Conservation (phyloP, 30 jellyfish, hydroid and myxozoan species). For the Morbakka virulenta region DNA sequence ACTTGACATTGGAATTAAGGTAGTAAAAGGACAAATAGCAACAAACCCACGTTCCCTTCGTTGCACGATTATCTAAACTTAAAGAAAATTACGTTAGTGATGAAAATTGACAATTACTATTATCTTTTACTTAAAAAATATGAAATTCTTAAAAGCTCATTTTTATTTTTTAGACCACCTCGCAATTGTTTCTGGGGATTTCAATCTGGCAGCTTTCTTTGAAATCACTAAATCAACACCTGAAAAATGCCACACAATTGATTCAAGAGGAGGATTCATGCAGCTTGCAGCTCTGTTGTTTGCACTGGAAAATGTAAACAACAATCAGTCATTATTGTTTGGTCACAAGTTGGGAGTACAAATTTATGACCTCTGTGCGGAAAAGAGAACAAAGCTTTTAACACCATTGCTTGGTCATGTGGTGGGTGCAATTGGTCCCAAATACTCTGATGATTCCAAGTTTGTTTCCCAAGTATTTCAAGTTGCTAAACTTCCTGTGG, state of each 20-base stretch:
- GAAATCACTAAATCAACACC: neutral
- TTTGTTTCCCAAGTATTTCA: neutral
- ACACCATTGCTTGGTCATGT: neutral
- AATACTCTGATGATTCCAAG: neutral
- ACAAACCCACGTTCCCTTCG: too few relatives aligned
- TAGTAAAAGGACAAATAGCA: too few relatives aligned
- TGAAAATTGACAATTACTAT: too few relatives aligned
- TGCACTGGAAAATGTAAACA: constrained; percentile 55
- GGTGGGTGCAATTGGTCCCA: neutral
- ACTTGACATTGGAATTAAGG: too few relatives aligned
- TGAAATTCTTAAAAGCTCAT: too few relatives aligned
- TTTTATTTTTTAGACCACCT: neutral
- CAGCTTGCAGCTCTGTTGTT: constrained; percentile 55
- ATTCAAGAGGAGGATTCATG: neutral
- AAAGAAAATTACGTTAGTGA: too few relatives aligned
- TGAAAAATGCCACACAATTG: neutral
- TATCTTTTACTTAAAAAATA: too few relatives aligned
- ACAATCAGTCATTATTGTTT: constrained; percentile 43
- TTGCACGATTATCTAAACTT: too few relatives aligned
- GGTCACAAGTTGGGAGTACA: constrained; percentile 44
- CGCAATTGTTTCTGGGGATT: neutral
- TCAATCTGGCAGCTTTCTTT: neutral
- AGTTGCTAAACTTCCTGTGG: neutral
- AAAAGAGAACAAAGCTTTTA: neutral
- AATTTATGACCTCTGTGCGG: neutral